Base-by-base conservation (phyloP, 2,888 invertebrate genomes). In the Phortica magna region DNA sequence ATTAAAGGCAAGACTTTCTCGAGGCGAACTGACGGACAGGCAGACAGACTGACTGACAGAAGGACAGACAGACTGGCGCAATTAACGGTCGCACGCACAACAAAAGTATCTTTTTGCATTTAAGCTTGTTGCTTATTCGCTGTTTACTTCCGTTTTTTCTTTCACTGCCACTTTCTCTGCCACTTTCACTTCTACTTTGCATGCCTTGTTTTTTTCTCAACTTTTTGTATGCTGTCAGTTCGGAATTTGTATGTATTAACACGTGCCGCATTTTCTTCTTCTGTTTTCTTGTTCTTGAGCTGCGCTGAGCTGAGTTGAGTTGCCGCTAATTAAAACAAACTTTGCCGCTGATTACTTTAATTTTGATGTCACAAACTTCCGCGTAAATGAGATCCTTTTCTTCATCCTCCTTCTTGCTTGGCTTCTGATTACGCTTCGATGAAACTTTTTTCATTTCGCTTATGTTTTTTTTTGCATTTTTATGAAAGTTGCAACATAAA, bases 401-500 rank as follows among this genome's bases (percentile, higher is more conserved):
- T 31, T 41, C 67, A 17, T n/a, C 10, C 57, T 7, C 1, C 39
- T 31, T 65, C 4, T 12, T 39, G 10, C n/a, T 14, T 31, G 41
- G 7, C 7, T 22, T 39, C 12, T 65, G 7, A 39, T 41, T n/a
- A n/a, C 12, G 12, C n/a, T 39, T 22, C 17, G 55, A 42, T 10
- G 39, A 79, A 77, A 82, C 78, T 77, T 79, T 80, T 67, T 82
- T 73, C 77, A 80, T 83, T 80, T 76, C 42, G 65, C 61, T 31
- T 31, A 3, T 31, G 1, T 31, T 31, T 31, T 31, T 31, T 31
- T 4, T 31, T 31, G 31, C 31, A 4, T 31, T 78, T 71, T 81
- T 78, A 81, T 84, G 77, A 79, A 81, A 80, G 78, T 73, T 10
- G 78, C 68, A 71, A 78, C 79, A 87, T 82, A 79, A 87, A 80